Percentiles rank a stretch among this genome's conserved stretches.
Conservation (phyloP, 2,888 invertebrate species). For the Meloe dianella region DNA sequence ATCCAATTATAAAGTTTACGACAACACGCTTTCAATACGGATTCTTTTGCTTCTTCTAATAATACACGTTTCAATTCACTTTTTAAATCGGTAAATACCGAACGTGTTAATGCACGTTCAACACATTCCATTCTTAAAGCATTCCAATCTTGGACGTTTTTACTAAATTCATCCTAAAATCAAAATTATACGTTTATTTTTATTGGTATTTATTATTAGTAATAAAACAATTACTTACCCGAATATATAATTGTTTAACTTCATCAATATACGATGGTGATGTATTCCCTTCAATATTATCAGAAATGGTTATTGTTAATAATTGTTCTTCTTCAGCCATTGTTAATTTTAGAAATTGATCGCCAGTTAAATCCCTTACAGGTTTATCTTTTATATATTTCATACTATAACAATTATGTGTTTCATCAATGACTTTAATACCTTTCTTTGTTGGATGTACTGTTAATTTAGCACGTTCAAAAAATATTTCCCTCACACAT, state of each 20-base stretch:
- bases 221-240: too few relatives aligned
- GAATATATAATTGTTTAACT: conserved; percentile 83
- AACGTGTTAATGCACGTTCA: conserved; percentile 83
- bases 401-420: conserved; percentile 83
- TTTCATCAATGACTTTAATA: conserved; percentile 93
- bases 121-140: conserved; percentile 85
- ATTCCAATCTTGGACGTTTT: conserved; percentile 96
- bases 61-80: conserved; percentile 83
- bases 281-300: conserved; percentile 80
- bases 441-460: conserved; percentile 89
- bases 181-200: conserved; percentile 3
- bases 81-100: conserved; percentile 88
- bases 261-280: conserved; percentile 84
- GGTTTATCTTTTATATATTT: conserved; percentile 95
- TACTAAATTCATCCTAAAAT: conserved; percentile 87
- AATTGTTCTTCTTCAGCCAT: conserved; percentile 85
- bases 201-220: too few relatives aligned
- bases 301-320: conserved; percentile 74
- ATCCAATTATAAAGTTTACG: conserved; percentile 90
- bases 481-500: conserved; percentile 83
- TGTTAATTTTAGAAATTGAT: conserved; percentile 85
- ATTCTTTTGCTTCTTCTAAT: conserved; percentile 85
- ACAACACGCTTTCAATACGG: conserved; percentile 82
- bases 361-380: conserved; percentile 83
- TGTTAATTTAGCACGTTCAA: conserved; percentile 84